Evolutionary conservation across 2,888 invertebrate species (phyloP), one percentile per base, ranked within the genome.

Genomic region (Pseudococcus viburni): DNA sequence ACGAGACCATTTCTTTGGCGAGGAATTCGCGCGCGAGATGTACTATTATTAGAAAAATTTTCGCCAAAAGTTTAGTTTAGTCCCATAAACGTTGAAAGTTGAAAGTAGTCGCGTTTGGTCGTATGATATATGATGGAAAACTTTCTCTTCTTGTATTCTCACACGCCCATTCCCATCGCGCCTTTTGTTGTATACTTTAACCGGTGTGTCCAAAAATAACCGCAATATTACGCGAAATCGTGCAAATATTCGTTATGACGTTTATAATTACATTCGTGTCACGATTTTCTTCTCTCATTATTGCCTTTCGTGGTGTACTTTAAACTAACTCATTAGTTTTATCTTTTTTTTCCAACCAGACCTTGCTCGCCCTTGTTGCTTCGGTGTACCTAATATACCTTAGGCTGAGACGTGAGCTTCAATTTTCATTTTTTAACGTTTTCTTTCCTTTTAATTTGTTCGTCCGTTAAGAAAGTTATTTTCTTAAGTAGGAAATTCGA

Each of bases 181-280:
- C 33, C 33, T 46, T 46, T 39, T 7, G 19, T 46, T 77, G 39
- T n/a, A 46, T 46, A 42, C 80, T 77, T n/a, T 19, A 83, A 83
- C 46, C 80, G 46, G 19, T 83, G 80, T 83, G 80, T 83, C 80
- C 80, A 83, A 83, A 83, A 83, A 83, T 83, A 83, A 83, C 80
- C 80, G 46, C 80, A 83, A 83, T 83, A 83, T 83, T 83, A 83
- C 80, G 80, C n/a, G 80, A 83, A 83, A 46, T 83, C 80, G 80
- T 83, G 80, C 80, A 83, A 83, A 83, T 83, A 83, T 83, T 46
- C 80, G 80, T 83, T 83, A 83, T 83, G 80, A 46, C 46, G 80
- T 83, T 83, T 46, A 46, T 83, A 83, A 83, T 83, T 83, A 83
- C 19, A 83, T 83, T 83, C 80, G 46, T 46, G 46, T 83, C 80